Evolutionary conservation across 2,113 vertebrate genomes (phyloP), one percentile per base, ranked within the genome.

Genomic region (Pedetes capensis): DNA sequence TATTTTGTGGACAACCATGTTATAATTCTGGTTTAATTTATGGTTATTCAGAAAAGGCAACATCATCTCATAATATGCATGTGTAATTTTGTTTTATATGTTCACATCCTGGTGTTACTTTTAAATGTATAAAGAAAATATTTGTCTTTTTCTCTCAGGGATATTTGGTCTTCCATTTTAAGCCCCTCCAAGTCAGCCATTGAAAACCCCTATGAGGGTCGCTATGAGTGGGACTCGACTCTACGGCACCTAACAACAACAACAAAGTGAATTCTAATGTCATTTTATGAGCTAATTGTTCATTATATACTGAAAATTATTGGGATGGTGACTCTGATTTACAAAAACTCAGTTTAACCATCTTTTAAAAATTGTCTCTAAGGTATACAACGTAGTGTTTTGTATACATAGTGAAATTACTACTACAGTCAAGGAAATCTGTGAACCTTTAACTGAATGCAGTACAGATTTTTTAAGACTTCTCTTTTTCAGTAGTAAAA

Each of bases 1-100:
- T 87, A 47, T 85, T 89, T 17, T 91, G 23, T 89, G 47, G 47
- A 89, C 47, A 53, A 9, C 74, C 23, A 75, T 47, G 29, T 39
- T 92, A 80, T 5, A 93, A 98, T 96, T 82, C 9, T 10, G 32
- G 20, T 34, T 89, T 80, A 96, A 88, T 71, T 89, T 63, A 72
- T 80, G 69, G 64, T 61, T 42, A 42, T 86, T 97, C 80, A 87
- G 95, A 86, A 96, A 88, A 87, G 42, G 39, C 27, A 63, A 18
- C 23, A 83, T 90, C 71, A 57, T 79, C 32, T 82, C 8, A 44
- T 72, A 87, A 39, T 18, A 39, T 94, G 86, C 37, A 20, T 29
- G 53, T 89, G 53, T 75, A 42, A 92, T 92, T 92, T 95, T 91
- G 20, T 93, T 87, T 44, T 94, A 6, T 86, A 55, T 80, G 44